Base-by-base conservation (phyloP, 92 coral and sea anemone species). In the Porites rus region DNA sequence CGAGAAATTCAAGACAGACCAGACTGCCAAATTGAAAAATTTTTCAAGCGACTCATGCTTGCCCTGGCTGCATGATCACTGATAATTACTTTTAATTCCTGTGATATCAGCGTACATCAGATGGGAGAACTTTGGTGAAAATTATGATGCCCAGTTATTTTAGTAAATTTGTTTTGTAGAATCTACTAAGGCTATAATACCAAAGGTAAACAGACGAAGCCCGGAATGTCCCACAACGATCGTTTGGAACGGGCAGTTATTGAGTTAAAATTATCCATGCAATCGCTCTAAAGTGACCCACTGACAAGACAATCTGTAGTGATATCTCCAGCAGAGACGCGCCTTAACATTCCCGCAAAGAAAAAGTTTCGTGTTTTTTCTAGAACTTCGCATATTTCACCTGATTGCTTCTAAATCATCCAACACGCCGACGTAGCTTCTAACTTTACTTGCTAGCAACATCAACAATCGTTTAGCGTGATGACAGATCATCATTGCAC, bases 381-480 rank as follows among this genome's bases (percentile, higher is more conserved):
- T 83, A 83, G 87, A 83, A 74, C 70, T 63, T 1, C 64, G 63
- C 16, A 51, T 28, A 38, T 62, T 76, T n/a, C 17, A 64, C 62
- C 25, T 53, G 51, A 16, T 75, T 65, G 63, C 64, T 53, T 17
- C 52, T 52, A 72, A 51, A 21, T 9, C 72, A 12, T 69, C 43
- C 21, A 69, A 38, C n/a, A 56, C 19, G 50, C 51, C 21, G 74
- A 73, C 74, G 72, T 63, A 50, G 65, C 62, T 38, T 38, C 46
- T 38, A 38, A 4, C 46, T 38, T 38, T 60, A 56, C 25, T 60
- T 79, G 20, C 18, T 13, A 18, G 74, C 60, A 74, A 61, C 17
- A 64, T 62, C 87, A 81, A 70, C 86, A 81, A 25, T 18, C 86
- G 77, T 81, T 81, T 70, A 81, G 86, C 31, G 86, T 69, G 78